phyloP scores from a whole-genome alignment of 2,888 invertebrate species.

The Cerastis rubricosa region DNA sequence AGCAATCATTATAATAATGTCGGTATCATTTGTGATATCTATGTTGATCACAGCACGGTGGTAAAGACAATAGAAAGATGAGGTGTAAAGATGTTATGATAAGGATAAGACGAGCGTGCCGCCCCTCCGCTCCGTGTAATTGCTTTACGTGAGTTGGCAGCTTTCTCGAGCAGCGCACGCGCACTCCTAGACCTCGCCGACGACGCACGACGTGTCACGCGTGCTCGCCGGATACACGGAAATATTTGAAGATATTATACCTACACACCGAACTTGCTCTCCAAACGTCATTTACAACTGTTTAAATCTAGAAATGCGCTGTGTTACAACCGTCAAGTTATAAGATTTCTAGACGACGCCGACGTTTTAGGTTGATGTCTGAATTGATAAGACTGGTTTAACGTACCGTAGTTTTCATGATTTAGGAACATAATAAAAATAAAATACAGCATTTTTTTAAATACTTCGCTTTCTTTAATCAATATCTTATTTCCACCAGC shows the following conservation, averaged over 20 bases:
- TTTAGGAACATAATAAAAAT: background rate
- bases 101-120: conserved; percentile 65
- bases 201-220: conserved; percentile 28
- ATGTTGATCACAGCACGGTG: conserved; percentile 42
- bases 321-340: background rate
- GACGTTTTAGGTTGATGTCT: background rate
- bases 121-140: conserved; percentile 65
- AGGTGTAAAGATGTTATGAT: conserved; percentile 67
- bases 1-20: conserved; percentile 40
- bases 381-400: background rate
- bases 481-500: conserved; percentile 6
- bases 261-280: conserved; percentile 26
- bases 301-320: conserved; percentile 18
- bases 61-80: conserved; percentile 66
- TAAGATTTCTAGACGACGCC: background rate
- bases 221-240: conserved; percentile 43
- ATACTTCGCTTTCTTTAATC: conserved; percentile 11
- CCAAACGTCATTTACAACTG: conserved; percentile 20
- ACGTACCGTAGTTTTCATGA: background rate
- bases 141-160: conserved; percentile 77
- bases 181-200: conserved; percentile 51
- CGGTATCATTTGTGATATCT: conserved; percentile 40
- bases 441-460: background rate
- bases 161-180: conserved; percentile 71
- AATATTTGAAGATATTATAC: conserved; percentile 45